phyloP scores from a whole-genome alignment of 2,888 invertebrate species.

The Ennomos quercinarius region DNA sequence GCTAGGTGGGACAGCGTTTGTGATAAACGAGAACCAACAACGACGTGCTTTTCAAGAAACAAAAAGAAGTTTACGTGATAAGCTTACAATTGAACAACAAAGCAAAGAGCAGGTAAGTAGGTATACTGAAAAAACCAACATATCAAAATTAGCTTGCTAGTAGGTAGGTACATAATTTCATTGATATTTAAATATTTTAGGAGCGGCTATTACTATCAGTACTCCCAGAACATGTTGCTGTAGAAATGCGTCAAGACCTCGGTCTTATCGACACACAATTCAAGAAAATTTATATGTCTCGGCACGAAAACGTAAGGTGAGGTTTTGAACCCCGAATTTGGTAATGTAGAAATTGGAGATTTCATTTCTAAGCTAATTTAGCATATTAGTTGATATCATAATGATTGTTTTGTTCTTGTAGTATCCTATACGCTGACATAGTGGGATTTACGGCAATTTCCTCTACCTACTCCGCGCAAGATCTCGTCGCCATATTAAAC shows the following conservation, averaged over 20 bases:
- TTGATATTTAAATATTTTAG: constrained; percentile 81
- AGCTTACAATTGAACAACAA: constrained; percentile 96
- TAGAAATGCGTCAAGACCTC: constrained; percentile 97
- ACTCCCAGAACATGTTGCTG: constrained; percentile 97
- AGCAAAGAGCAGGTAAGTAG: constrained; percentile 94
- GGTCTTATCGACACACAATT: constrained; percentile 97
- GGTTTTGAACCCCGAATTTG: constrained; percentile 39
- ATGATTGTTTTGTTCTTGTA: constrained; percentile 61
- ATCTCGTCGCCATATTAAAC: constrained; percentile 97
- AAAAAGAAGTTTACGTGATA: constrained; percentile 95
- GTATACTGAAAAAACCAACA: neutral
- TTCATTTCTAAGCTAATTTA: constrained; percentile 1
- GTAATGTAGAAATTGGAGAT: neutral
- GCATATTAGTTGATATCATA: neutral
- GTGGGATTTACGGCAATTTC: constrained; percentile 99
- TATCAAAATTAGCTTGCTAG: too few species aligned
- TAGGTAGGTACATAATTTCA: too few species aligned
- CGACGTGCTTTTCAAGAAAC: constrained; percentile 95
- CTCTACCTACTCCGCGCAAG: constrained; percentile 97
- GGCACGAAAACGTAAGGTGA: constrained; percentile 98
- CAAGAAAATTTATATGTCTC: constrained; percentile 98
- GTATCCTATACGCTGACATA: constrained; percentile 98
- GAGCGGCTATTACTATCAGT: constrained; percentile 96
- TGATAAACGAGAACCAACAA: constrained; percentile 94
- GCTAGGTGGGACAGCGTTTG: constrained; percentile 86